phyloP scores from a whole-genome alignment of 2,113 vertebrate species.

The Galemys pyrenaicus region DNA sequence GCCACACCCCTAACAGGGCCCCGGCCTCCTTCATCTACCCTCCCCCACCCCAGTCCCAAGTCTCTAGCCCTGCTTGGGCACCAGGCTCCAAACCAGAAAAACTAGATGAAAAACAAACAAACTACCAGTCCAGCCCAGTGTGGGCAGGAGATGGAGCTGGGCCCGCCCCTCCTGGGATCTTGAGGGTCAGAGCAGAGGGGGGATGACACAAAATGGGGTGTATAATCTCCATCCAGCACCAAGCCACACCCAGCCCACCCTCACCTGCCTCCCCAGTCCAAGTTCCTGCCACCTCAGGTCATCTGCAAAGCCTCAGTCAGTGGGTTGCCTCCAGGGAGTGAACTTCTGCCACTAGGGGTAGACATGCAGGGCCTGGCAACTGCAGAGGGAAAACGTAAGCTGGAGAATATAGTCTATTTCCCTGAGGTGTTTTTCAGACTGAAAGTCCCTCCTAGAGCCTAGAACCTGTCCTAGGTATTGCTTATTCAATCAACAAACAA shows the following conservation, averaged over 20 bases:
- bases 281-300: background rate
- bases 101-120: slow-evolving; percentile 64
- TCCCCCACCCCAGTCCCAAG: background rate
- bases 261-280: background rate
- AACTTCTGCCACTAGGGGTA: background rate
- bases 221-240: background rate
- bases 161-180: background rate
- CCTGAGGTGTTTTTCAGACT: background rate
- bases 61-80: background rate
- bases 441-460: background rate
- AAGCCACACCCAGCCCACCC: background rate
- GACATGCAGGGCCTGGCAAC: background rate
- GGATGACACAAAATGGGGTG: background rate
- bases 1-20: background rate
- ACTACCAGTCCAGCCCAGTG: background rate
- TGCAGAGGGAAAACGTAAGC: background rate
- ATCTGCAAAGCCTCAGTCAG: accelerated
- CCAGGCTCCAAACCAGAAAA: slow-evolving; percentile 70
- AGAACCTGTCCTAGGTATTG: background rate
- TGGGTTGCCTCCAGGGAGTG: background rate
- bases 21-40: background rate
- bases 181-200: background rate
- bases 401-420: background rate
- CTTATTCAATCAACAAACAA: background rate
- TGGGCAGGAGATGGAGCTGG: background rate